phyloP scores from a whole-genome alignment of 2,113 vertebrate genomes.

The Phoenicopterus ruber region DNA sequence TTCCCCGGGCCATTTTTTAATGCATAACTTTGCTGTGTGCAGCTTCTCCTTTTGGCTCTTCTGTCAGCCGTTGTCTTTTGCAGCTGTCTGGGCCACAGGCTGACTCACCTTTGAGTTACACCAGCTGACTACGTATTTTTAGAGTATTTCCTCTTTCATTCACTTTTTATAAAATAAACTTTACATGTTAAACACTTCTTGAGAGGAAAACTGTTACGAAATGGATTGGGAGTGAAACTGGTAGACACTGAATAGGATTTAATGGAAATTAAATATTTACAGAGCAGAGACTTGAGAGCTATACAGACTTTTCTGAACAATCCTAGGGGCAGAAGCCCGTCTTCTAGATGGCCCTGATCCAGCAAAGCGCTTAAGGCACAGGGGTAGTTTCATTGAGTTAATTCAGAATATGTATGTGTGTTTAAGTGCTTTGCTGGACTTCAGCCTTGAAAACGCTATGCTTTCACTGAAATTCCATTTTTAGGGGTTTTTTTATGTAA shows the following conservation, averaged over 20 bases:
- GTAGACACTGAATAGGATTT: background rate
- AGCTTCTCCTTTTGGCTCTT: background rate
- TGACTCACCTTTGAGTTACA: background rate
- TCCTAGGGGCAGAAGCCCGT: background rate
- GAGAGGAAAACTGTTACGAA: background rate
- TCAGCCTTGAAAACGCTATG: background rate
- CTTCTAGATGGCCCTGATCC: background rate
- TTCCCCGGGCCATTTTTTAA: no score
- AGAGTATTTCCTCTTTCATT: background rate
- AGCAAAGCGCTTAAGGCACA: background rate
- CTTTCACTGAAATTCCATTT: background rate
- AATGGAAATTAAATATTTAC: background rate
- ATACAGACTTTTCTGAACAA: background rate
- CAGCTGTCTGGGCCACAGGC: background rate
- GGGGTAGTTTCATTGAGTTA: background rate
- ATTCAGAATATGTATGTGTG: background rate
- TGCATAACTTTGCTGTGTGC: accelerated
- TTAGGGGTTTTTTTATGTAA: background rate
- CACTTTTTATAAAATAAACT: background rate
- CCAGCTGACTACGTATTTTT: accelerated
- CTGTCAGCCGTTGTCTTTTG: background rate
- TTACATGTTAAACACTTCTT: background rate
- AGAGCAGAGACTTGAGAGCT: background rate
- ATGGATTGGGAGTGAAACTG: background rate
- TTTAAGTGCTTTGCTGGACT: slow-evolving; percentile 22